phyloP scores from a whole-genome alignment of 1,140 invertebrate genomes.

The Akabosia matsudoensis region DNA sequence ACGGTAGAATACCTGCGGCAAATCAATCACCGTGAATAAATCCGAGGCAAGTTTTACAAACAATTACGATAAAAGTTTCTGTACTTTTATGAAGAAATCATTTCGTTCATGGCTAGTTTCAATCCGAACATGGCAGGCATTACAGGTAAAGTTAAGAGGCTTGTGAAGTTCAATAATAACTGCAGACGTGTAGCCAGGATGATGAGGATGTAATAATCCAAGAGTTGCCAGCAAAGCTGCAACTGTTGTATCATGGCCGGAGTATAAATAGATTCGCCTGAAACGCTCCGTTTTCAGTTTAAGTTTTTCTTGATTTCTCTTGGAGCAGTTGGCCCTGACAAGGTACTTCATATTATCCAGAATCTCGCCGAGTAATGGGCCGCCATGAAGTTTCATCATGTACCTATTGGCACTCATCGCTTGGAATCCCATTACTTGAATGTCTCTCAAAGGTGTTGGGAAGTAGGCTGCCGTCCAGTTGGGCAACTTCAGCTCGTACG shows the following conservation, averaged over 20 bases:
- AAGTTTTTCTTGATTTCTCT: background rate
- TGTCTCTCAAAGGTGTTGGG: background rate
- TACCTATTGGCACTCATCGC: background rate
- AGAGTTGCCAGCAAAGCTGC: background rate
- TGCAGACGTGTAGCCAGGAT: background rate
- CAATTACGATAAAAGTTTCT: background rate
- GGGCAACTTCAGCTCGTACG: background rate
- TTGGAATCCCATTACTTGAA: background rate
- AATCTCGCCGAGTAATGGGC: background rate
- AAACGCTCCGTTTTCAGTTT: background rate
- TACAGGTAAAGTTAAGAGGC: background rate
- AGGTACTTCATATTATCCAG: background rate
- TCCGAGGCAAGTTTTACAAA: background rate
- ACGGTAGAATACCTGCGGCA: background rate
- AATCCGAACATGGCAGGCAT: background rate
- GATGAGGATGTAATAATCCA: background rate
- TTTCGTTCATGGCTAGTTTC: no score
- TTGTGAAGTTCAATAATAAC: slow-evolving; percentile 2
- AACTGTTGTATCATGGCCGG: slow-evolving; percentile 10
- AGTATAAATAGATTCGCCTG: background rate
- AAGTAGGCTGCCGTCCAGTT: background rate
- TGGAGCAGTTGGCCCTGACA: background rate
- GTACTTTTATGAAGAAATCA: background rate
- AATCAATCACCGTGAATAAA: background rate
- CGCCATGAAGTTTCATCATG: background rate